These are phyloP conservation scores for Chlorops oryzae DNA, from an alignment of 1,140 invertebrate species.

Conservation along the genomic window DNA sequence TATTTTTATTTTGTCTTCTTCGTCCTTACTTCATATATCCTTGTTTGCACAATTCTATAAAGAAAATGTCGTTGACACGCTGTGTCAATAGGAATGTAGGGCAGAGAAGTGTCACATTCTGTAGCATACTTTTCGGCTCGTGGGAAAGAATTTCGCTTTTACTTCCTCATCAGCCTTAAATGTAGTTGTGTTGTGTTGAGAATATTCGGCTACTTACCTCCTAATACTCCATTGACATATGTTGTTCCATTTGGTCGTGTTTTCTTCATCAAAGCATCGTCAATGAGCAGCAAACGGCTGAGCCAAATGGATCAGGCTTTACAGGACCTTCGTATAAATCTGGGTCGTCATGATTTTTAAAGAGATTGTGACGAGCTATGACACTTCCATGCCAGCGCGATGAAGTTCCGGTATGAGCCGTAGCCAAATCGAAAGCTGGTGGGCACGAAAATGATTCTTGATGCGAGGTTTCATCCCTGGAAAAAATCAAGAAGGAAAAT, in stretches of 20 bases:
- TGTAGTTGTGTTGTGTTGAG: too few species aligned
- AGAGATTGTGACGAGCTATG: slow-evolving; percentile 74
- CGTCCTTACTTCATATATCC: too few species aligned
- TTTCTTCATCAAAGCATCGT: slow-evolving; percentile 43
- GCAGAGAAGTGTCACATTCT: too few species aligned
- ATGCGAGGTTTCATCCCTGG: slow-evolving; percentile 81
- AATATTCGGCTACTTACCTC: slow-evolving; percentile 41
- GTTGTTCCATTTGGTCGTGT: slow-evolving; percentile 31
- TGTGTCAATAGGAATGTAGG: too few species aligned
- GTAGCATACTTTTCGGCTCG: too few species aligned
- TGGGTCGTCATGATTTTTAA: slow-evolving; percentile 73
- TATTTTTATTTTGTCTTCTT: too few species aligned
- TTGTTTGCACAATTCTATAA: too few species aligned
- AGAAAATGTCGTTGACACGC: too few species aligned
- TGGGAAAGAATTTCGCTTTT: background rate
- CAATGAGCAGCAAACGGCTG: slow-evolving; percentile 50
- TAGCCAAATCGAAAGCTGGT: slow-evolving; percentile 90
- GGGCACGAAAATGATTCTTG: slow-evolving; percentile 89
- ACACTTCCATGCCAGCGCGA: slow-evolving; percentile 79
- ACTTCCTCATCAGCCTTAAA: too few species aligned
- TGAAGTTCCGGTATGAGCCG: slow-evolving; percentile 89
- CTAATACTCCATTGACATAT: slow-evolving; percentile 42
- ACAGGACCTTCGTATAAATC: slow-evolving; percentile 76
- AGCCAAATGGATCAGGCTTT: slow-evolving; percentile 64
- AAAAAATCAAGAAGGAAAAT: slow-evolving; percentile 30